A percentile compares a stretch with the other conserved stretches of the same genome.
phyloP scores from a whole-genome alignment of 2,888 invertebrate species.

The Zaprionus obscuricornis region DNA sequence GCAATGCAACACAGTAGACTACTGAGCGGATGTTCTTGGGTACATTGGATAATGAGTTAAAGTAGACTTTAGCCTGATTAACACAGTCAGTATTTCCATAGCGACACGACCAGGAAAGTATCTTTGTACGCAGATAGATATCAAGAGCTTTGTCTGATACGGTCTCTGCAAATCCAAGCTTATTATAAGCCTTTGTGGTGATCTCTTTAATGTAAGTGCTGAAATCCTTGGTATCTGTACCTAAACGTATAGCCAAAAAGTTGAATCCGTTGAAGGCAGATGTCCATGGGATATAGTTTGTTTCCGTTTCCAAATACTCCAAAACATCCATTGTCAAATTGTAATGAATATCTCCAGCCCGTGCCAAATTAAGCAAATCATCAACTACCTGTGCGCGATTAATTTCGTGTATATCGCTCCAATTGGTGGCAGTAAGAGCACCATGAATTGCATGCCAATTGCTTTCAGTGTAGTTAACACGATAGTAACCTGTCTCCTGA shows the following conservation, averaged over 20 bases:
- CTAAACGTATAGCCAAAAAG: constrained; percentile 80
- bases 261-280: constrained; percentile 85
- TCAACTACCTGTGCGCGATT: constrained; percentile 92
- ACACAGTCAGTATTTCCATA: constrained; percentile 86
- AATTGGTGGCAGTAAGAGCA: constrained; percentile 39
- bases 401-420: constrained; percentile 85
- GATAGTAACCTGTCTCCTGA: constrained; percentile 84
- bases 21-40: constrained; percentile 87
- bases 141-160: constrained; percentile 84
- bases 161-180: constrained; percentile 84
- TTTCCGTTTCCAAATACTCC: constrained; percentile 88
- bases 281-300: constrained; percentile 91
- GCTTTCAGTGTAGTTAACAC: constrained; percentile 88
- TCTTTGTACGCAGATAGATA: constrained; percentile 86
- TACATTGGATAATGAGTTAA: constrained; percentile 75
- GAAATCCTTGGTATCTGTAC: constrained; percentile 66
- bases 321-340: constrained; percentile 87
- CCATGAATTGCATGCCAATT: constrained; percentile 85
- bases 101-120: constrained; percentile 87
- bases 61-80: constrained; percentile 83
- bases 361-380: constrained; percentile 90
- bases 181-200: constrained; percentile 84
- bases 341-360: constrained; percentile 87
- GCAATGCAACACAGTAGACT: constrained; percentile 90
- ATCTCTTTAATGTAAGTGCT: constrained; percentile 83